Base-by-base conservation (phyloP, 2,113 vertebrate species). In the Thunnus maccoyii region DNA sequence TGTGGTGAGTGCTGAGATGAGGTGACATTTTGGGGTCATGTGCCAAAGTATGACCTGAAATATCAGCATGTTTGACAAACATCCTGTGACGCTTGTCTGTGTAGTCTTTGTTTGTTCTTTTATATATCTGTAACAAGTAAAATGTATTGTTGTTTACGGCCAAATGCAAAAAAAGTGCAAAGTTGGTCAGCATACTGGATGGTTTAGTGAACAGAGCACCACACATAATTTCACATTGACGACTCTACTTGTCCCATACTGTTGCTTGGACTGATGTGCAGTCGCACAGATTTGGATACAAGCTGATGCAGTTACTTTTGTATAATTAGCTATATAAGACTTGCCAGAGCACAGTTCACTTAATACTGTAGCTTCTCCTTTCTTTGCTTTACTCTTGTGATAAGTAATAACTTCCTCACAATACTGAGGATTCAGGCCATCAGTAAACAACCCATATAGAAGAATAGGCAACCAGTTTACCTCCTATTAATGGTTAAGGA, bases 11-110 rank as follows among this genome's bases (percentile, higher is more conserved):
- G 36, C 30, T 92, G 78, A 88, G 20, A 46, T 75, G 73, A 88
- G 68, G 25, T 89, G 91, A 88, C 91, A 89, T 83, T 93, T 93
- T 91, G 80, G 72, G 89, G 90, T 86, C 89, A 86, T 41, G 30
- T 55, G 8, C 48, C 69, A 46, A 44, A 75, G 64, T n/a, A 11
- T 78, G 86, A 89, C 80, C 83, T 87, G 81, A 81, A 85, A 86
- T 22, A 61, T 82, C 55, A 58, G 32, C 52, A 1, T 46, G 22
- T 32, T 81, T 4, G n/a, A 52, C 44, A 76, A 77, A 60, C 75
- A 46, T 69, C 55, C 65, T 30, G 11, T 12, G 30, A 6, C 58
- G 56, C 47, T 44, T 41, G 27, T n/a, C 0, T 52, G n/a, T 18
- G 0, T 3, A 54, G 44, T 46, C 18, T 68, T 25, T 84, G 22